Conservation (phyloP, 2,113 vertebrate species). For the Sinocyclocheilus anshuiensis region DNA sequence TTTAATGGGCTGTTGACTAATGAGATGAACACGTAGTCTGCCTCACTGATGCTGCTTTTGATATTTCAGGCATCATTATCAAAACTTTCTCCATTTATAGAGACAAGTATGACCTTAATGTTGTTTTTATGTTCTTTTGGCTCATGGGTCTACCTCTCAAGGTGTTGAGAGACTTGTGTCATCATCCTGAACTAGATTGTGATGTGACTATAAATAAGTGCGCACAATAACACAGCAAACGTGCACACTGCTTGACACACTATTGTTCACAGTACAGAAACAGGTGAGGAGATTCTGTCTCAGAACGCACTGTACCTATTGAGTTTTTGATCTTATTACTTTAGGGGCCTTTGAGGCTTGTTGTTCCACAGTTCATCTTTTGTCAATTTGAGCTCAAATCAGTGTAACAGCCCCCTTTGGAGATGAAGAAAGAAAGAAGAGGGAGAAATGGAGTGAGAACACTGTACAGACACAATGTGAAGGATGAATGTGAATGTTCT, state of each 20-base stretch:
- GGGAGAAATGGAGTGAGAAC: not conserved
- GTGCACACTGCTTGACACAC: not conserved
- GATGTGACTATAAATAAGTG: conserved; percentile 38
- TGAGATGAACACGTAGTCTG: not conserved
- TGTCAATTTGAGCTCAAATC: conserved; percentile 28
- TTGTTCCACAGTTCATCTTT: not conserved
- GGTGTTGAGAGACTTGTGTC: conserved; percentile 45
- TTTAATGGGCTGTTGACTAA: not conserved
- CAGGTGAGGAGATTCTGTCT: not conserved
- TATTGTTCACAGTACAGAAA: not conserved
- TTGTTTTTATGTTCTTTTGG: conserved; percentile 38
- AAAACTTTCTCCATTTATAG: not conserved
- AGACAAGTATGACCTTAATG: conserved; percentile 1
- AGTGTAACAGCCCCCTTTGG: not conserved
- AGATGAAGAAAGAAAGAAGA: not conserved
- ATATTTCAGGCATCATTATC: not conserved
- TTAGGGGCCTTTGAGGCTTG: not conserved
- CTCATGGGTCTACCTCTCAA: not conserved
- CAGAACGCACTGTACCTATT: conserved; percentile 28
- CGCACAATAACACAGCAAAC: not conserved
- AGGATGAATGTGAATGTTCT: not conserved
- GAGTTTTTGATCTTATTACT: conserved; percentile 5
- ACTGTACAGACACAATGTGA: not conserved
- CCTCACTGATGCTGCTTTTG: not conserved
- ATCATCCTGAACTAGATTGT: not conserved